These are phyloP conservation scores for Tenthredo livida DNA, from an alignment of 2,888 invertebrate genomes.

Conservation along the genomic window DNA sequence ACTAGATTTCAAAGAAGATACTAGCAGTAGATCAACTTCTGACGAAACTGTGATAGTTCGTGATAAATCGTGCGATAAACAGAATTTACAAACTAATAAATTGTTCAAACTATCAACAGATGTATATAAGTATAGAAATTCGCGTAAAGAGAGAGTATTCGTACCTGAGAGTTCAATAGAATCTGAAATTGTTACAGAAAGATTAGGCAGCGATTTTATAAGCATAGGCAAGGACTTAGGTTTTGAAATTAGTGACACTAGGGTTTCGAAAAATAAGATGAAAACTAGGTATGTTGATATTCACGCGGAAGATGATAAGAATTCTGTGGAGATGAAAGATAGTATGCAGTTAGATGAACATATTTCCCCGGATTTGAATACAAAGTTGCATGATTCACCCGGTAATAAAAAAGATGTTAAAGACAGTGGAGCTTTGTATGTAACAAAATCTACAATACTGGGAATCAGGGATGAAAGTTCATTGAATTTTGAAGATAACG, in stretches of 20 bases:
- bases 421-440: background rate
- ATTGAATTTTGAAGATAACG: background rate
- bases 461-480: background rate
- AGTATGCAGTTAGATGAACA: background rate
- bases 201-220: slow-evolving; percentile 66
- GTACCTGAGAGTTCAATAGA: slow-evolving; percentile 62
- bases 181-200: slow-evolving; percentile 39
- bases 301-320: slow-evolving; percentile 27
- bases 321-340: background rate
- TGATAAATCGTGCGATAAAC: slow-evolving; percentile 44
- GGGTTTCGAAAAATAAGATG: slow-evolving; percentile 26
- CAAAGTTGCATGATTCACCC: background rate
- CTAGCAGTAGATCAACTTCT: slow-evolving; percentile 25
- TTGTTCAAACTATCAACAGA: slow-evolving; percentile 61
- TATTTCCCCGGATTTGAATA: background rate
- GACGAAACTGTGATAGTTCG: slow-evolving; percentile 33
- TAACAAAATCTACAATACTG: slow-evolving; percentile 1
- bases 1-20: slow-evolving; percentile 7
- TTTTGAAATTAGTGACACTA: background rate
- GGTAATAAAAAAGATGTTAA: background rate
- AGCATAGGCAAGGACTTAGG: slow-evolving; percentile 62
- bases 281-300: slow-evolving; percentile 61
- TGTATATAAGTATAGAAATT: slow-evolving; percentile 71
- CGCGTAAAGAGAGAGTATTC: slow-evolving; percentile 70
- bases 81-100: slow-evolving; percentile 46